These are phyloP conservation scores for Artibeus lituratus DNA, from an alignment of 2,797 vertebrate species.

Conservation along the genomic window DNA sequence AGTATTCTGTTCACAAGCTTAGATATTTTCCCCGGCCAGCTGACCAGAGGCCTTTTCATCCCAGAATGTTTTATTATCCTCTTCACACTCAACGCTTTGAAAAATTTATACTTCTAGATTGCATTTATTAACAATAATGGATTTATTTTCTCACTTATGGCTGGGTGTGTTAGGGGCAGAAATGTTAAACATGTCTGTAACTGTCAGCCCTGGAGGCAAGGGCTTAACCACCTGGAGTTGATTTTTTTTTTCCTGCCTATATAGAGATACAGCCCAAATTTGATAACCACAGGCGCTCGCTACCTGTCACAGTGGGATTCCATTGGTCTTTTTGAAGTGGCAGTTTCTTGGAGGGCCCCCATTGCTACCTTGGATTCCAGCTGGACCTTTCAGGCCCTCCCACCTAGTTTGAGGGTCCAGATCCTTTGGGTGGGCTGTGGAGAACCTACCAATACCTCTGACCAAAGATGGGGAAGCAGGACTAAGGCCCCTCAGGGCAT, in stretches of 20 bases:
- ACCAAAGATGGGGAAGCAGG: not conserved
- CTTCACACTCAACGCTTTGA: not conserved
- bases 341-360: not conserved
- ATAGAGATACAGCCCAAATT: not conserved
- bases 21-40: not conserved
- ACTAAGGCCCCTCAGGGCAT: not conserved
- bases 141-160: not conserved
- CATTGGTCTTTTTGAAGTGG: not conserved
- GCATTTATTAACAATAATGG: not conserved
- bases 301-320: not conserved
- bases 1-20: not conserved
- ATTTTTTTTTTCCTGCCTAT: not conserved
- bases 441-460: not conserved
- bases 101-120: slow-evolving; percentile 11
- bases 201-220: not conserved
- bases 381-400: not conserved
- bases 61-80: not conserved
- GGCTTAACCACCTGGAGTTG: not conserved
- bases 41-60: not conserved
- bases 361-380: not conserved
- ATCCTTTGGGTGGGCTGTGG: not conserved
- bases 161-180: not conserved
- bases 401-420: not conserved
- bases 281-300: not conserved
- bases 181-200: not conserved